Conservation (phyloP, 2,888 invertebrate genomes). For the Drosophila phalerata region DNA sequence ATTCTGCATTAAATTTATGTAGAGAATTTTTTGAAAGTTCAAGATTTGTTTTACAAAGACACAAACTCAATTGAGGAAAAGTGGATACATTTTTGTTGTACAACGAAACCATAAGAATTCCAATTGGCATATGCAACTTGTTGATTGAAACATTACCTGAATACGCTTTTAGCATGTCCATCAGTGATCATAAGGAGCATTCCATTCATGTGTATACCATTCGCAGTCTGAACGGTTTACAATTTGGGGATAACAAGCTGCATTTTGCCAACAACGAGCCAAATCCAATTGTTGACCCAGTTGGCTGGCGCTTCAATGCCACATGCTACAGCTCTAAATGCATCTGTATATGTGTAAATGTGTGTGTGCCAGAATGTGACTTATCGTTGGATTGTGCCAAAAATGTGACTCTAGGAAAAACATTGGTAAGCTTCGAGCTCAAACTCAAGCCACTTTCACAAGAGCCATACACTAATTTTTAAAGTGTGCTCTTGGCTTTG, state of each 20-base stretch:
- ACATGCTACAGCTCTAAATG: slow-evolving; percentile 13
- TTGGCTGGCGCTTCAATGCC: slow-evolving; percentile 61
- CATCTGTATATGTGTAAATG: neutral
- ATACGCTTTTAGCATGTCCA: slow-evolving; percentile 5
- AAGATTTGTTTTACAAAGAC: too few relatives aligned
- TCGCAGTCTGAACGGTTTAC: slow-evolving; percentile 6
- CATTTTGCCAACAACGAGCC: slow-evolving; percentile 27
- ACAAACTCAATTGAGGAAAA: neutral
- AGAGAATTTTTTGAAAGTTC: too few relatives aligned
- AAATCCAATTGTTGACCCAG: slow-evolving; percentile 64
- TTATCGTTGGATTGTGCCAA: slow-evolving; percentile 41
- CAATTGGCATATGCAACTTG: slow-evolving; percentile 15
- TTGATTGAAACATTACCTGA: slow-evolving; percentile 4
- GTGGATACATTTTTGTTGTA: neutral
- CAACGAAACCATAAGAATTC: neutral
- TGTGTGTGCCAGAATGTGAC: slow-evolving; percentile 26
- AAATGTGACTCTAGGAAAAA: slow-evolving; percentile 15
- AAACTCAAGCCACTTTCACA: slow-evolving; percentile 26
- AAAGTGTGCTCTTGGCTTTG: slow-evolving; percentile 13
- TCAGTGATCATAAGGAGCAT: slow-evolving; percentile 12
- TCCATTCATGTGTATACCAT: slow-evolving; percentile 4
- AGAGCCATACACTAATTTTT: slow-evolving; percentile 37
- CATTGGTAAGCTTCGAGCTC: slow-evolving; percentile 10
- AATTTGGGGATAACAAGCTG: slow-evolving; percentile 34
- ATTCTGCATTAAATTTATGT: too few relatives aligned